Conservation (phyloP, 2,888 invertebrate species). For the Pristionchus exspectatus region DNA sequence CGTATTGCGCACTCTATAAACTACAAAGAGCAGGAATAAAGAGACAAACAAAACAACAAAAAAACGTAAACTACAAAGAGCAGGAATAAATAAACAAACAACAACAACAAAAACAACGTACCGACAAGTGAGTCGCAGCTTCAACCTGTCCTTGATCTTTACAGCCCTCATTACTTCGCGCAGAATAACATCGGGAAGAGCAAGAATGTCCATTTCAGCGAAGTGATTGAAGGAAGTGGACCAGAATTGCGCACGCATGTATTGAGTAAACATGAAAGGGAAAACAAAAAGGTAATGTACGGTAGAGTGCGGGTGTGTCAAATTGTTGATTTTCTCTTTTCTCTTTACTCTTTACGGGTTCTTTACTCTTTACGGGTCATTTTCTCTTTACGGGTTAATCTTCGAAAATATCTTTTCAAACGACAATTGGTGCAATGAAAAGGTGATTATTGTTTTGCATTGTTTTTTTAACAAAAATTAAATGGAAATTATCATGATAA, state of each 20-base stretch:
- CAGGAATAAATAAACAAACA: neutral
- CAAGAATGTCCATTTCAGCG: neutral
- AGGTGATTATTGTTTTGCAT: too few species aligned
- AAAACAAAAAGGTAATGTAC: neutral
- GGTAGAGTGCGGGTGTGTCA: neutral
- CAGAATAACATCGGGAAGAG: neutral
- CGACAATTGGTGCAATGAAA: too few species aligned
- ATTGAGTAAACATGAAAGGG: neutral
- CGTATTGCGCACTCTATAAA: too few species aligned
- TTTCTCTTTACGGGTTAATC: neutral
- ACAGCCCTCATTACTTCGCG: neutral
- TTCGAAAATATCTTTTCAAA: too few species aligned
- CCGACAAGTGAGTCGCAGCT: conserved; percentile 5
- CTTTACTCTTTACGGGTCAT: neutral
- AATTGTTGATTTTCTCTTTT: neutral
- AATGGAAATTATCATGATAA: too few species aligned
- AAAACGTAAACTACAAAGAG: too few species aligned
- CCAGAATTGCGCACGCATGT: neutral
- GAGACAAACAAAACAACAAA: neutral
- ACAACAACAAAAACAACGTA: neutral
- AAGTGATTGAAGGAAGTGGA: neutral
- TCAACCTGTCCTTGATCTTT: neutral
- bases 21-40: too few species aligned
- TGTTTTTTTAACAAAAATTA: too few species aligned
- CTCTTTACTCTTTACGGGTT: too few species aligned